Percentiles rank a stretch among this genome's conserved stretches.
phyloP scores from a whole-genome alignment of 2,113 vertebrate genomes.

The Heptranchias perlo region DNA sequence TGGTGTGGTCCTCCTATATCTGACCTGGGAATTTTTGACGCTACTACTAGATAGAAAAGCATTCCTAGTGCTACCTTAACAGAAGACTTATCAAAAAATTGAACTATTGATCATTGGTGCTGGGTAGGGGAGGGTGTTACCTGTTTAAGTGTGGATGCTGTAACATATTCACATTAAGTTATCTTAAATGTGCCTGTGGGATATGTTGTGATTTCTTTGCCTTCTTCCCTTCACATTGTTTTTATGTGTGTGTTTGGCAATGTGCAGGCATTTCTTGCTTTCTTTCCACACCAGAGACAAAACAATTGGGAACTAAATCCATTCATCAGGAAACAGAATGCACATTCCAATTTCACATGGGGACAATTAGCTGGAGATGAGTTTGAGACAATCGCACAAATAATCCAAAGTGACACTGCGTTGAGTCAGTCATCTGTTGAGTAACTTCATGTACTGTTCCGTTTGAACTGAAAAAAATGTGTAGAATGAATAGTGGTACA shows the following conservation, averaged over 20 bases:
- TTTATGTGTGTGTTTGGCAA: neutral
- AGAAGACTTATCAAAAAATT: neutral
- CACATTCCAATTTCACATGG: neutral
- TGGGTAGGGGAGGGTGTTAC: neutral
- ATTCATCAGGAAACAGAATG: neutral
- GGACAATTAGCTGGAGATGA: neutral
- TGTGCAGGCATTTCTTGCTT: neutral
- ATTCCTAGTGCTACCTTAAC: neutral
- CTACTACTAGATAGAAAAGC: neutral
- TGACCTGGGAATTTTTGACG: neutral
- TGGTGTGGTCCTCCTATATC: neutral
- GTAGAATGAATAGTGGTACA: neutral
- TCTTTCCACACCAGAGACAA: neutral
- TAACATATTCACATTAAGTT: neutral
- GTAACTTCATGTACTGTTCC: neutral
- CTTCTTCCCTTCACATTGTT: neutral
- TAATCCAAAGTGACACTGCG: neutral
- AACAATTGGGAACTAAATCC: neutral
- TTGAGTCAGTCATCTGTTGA: neutral
- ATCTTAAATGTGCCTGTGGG: neutral
- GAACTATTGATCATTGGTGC: neutral
- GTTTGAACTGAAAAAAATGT: neutral
- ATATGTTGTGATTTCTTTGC: neutral
- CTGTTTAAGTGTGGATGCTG: neutral
- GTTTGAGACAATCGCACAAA: neutral